Evolutionary conservation across 2,888 invertebrate genomes (phyloP).

Genomic region (Melolontha melolontha): DNA sequence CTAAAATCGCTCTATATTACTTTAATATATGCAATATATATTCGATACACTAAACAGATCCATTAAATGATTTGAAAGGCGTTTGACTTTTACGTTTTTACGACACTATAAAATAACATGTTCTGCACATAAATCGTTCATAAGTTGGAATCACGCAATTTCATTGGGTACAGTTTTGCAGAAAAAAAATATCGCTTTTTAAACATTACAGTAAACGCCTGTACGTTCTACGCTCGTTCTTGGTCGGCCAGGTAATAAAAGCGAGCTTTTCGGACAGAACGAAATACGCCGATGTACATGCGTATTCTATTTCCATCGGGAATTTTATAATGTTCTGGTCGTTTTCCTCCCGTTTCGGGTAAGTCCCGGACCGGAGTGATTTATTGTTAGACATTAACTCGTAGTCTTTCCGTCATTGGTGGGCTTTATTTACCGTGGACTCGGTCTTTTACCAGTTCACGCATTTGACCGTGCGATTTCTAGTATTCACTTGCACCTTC

Average conservation of each 20-base stretch:
- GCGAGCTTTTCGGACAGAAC: not conserved
- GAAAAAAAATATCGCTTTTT: slow-evolving; percentile 20
- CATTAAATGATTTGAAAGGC: no score
- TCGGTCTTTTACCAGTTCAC: not conserved
- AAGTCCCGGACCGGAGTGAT: slow-evolving; percentile 12
- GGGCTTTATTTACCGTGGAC: slow-evolving; percentile 15
- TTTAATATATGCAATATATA: no score
- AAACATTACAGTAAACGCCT: slow-evolving; percentile 16
- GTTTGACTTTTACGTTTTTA: no score
- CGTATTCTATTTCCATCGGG: no score
- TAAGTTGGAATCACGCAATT: not conserved
- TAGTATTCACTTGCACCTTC: no score
- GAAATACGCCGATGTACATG: no score
- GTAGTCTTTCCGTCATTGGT: slow-evolving; percentile 15
- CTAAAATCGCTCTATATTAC: no score
- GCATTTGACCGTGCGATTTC: not conserved
- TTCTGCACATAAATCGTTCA: no score
- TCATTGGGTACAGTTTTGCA: not conserved
- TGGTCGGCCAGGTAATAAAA: slow-evolving; percentile 29
- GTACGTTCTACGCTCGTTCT: not conserved
- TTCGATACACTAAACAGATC: no score
- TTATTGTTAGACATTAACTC: slow-evolving; percentile 18
- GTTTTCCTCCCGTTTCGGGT: not conserved
- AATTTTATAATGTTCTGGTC: no score
- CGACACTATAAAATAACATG: no score